Evolutionary conservation across 1,140 invertebrate species (phyloP).

Genomic region (Cydia amplana): DNA sequence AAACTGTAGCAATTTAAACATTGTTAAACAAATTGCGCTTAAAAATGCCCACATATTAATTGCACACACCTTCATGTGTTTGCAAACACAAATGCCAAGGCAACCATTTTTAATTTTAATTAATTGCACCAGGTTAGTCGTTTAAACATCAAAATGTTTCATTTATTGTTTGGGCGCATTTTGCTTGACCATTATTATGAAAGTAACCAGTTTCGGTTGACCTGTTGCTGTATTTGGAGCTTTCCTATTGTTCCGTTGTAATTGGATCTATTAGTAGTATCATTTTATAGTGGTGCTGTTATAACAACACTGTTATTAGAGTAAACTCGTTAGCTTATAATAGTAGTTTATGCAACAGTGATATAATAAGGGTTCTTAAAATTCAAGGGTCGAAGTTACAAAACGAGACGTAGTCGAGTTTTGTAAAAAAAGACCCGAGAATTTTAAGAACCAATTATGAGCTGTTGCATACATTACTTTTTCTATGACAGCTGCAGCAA

Average conservation of each 20-base stretch:
- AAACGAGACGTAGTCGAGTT: too few species aligned
- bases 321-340: conserved; percentile 51
- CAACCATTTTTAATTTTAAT: conserved; percentile 41
- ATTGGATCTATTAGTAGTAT: conserved; percentile 3
- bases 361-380: too few species aligned
- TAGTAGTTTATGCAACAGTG: too few species aligned
- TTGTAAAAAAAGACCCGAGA: too few species aligned
- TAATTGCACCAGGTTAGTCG: conserved; percentile 22
- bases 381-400: too few species aligned
- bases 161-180: conserved; percentile 29
- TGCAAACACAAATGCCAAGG: conserved; percentile 48
- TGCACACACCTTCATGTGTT: conserved; percentile 44
- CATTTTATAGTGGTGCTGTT: conserved; percentile 11
- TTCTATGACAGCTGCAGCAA: too few species aligned
- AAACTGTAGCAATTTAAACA: conserved; percentile 3
- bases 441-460: too few species aligned
- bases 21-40: not conserved
- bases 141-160: conserved; percentile 29
- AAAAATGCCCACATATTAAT: conserved; percentile 37
- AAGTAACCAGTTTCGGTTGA: conserved; percentile 10
- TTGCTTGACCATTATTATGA: conserved; percentile 26
- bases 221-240: not conserved
- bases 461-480: too few species aligned
- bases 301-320: conserved; percentile 43
- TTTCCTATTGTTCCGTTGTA: conserved; percentile 6